These are phyloP conservation scores for Orius insidiosus DNA, from an alignment of 1,140 invertebrate species.

Conservation along the genomic window DNA sequence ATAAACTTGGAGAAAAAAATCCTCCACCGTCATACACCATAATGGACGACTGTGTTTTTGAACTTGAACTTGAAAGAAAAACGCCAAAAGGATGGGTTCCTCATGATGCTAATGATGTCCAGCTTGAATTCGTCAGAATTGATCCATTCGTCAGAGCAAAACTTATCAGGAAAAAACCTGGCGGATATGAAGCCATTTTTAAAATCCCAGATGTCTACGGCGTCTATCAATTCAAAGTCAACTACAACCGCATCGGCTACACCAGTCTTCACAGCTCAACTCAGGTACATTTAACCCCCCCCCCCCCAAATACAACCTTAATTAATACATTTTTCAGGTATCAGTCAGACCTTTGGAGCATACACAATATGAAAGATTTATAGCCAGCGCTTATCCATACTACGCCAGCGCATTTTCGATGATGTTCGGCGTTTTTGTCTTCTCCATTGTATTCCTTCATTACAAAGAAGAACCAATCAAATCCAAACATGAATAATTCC, in stretches of 20 bases:
- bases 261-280: slow-evolving; percentile 88
- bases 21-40: slow-evolving; percentile 88
- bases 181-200: slow-evolving; percentile 73
- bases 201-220: slow-evolving; percentile 98
- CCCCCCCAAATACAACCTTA: no score
- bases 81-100: slow-evolving; percentile 77
- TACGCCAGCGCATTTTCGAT: slow-evolving; percentile 98
- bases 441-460: slow-evolving; percentile 86
- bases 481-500: slow-evolving; percentile 19
- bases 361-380: slow-evolving; percentile 97
- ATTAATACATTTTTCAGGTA: no score
- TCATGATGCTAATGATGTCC: slow-evolving; percentile 81
- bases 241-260: slow-evolving; percentile 89
- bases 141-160: slow-evolving; percentile 92
- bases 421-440: slow-evolving; percentile 91
- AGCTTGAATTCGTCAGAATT: slow-evolving; percentile 96
- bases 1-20: slow-evolving; percentile 57
- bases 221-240: slow-evolving; percentile 97
- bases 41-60: slow-evolving; percentile 82
- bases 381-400: slow-evolving; percentile 94
- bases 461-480: slow-evolving; percentile 63
- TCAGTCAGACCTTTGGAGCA: slow-evolving; percentile 93
- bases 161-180: slow-evolving; percentile 51
- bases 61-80: slow-evolving; percentile 81
- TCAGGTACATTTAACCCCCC: slow-evolving; percentile 53